Evolutionary conservation across 2,113 vertebrate genomes (phyloP).

Genomic region (Tinamus guttatus): DNA sequence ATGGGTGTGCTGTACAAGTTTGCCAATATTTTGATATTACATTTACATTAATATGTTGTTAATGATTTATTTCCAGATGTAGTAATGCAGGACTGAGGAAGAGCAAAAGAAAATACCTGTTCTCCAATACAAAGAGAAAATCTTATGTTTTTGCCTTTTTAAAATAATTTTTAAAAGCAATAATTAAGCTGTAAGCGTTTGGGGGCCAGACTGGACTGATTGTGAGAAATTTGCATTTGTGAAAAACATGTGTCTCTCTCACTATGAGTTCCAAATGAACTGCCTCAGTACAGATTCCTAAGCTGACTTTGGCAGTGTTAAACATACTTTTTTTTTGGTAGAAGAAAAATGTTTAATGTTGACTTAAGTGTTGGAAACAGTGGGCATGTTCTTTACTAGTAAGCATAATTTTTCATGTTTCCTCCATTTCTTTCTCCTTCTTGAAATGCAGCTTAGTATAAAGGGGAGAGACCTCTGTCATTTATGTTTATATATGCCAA

Average conservation of each 20-base stretch:
- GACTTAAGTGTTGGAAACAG: slow-evolving; percentile 69
- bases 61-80: slow-evolving; percentile 10
- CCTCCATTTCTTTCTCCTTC: slow-evolving; percentile 3
- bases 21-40: slow-evolving; percentile 16
- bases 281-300: slow-evolving; percentile 52
- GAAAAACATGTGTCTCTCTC: slow-evolving; percentile 46
- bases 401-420: slow-evolving; percentile 54
- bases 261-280: slow-evolving; percentile 32
- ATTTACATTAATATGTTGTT: slow-evolving; percentile 25
- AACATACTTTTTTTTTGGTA: slow-evolving; percentile 40
- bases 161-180: background rate
- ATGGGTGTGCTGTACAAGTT: background rate
- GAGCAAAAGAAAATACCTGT: background rate
- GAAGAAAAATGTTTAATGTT: slow-evolving; percentile 66
- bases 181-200: background rate
- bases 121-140: background rate
- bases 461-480: background rate
- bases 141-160: background rate
- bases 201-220: background rate
- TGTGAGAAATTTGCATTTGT: slow-evolving; percentile 60
- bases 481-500: slow-evolving; percentile 31
- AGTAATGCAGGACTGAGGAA: background rate
- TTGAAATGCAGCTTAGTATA: slow-evolving; percentile 26
- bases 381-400: slow-evolving; percentile 54
- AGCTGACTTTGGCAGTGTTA: slow-evolving; percentile 64